Base-by-base conservation (phyloP, 2,113 vertebrate genomes). In the Scalopus aquaticus region DNA sequence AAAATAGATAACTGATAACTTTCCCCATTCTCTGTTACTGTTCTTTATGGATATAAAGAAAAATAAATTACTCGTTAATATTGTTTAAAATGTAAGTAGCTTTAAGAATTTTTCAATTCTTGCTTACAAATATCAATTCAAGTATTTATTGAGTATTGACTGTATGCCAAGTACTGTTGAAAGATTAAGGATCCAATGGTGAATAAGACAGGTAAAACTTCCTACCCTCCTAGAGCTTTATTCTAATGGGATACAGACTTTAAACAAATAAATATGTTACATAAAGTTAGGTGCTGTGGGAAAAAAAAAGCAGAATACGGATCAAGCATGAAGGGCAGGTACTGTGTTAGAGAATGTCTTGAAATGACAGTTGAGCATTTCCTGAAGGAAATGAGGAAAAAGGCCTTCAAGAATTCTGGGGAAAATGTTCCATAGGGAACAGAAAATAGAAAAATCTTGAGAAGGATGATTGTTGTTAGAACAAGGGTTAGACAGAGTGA, bases 61-160 rank as follows among this genome's bases (percentile, higher is more conserved):
- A 81, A 95, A 77, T 22, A 94, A n/a, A 78, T 81, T 74, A 49
- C 54, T 26, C 79, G 6, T 77, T 91, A 85, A 67, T 35, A 4
- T 92, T 16, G 54, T 67, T 95, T 90, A 88, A 92, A 90, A 77
- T 86, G 42, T 67, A 85, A 88, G 39, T 87, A 87, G 79, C 79
- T 92, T 92, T 83, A 22, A 56, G 91, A 93, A 54, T 65, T 78
- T 82, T 90, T 64, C 2, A 24, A 32, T 70, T 93, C n/a, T 16
- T 90, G 7, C 83, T 90, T 95, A 76, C 8, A 58, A 93, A 13
- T 95, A 10, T 93, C 91, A 12, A 42, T 89, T 88, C 64, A 65
- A 65, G 4, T 83, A 2, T 81, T 91, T 82, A 49, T 58, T 91
- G 62, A 96, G 49, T 89, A 62, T 35, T 11, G 11, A 58, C 26